phyloP scores from a whole-genome alignment of 2,797 vertebrate genomes.

The Smutsia temminckii region DNA sequence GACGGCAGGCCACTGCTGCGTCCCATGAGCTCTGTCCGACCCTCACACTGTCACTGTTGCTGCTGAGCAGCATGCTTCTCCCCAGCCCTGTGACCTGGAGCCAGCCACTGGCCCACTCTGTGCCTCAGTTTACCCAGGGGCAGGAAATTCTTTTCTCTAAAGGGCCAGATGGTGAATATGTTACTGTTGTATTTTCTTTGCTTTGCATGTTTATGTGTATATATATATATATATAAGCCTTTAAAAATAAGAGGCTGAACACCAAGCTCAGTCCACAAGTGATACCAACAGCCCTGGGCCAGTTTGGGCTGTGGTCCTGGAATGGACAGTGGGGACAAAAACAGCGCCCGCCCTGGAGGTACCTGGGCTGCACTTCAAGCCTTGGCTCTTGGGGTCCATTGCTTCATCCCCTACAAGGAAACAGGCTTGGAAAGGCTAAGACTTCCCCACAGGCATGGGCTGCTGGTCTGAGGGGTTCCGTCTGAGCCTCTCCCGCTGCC shows the following conservation, averaged over 20 bases:
- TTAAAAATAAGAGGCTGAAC: neutral
- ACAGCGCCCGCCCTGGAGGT: accelerated
- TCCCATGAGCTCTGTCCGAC: neutral
- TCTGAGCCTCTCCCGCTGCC: too few relatives aligned
- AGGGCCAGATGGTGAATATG: neutral
- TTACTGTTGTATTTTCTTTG: too few relatives aligned
- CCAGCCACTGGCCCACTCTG: neutral
- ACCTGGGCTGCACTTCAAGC: neutral
- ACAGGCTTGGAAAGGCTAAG: too few relatives aligned
- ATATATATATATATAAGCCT: neutral
- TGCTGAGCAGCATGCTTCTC: too few relatives aligned
- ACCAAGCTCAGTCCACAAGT: neutral
- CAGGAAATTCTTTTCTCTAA: neutral
- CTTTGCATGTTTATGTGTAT: neutral
- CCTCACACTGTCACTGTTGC: neutral
- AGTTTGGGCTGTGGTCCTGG: neutral
- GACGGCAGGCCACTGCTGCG: neutral
- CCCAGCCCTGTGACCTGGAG: neutral
- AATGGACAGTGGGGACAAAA: too few relatives aligned
- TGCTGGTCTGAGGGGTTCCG: too few relatives aligned
- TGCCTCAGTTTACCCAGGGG: neutral
- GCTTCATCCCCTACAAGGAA: too few relatives aligned
- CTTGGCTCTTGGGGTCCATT: too few relatives aligned
- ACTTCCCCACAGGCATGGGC: too few relatives aligned
- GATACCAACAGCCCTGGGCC: neutral